These are phyloP conservation scores for Elanus axillaris DNA, from an alignment of 2,113 vertebrate species.

Conservation along the genomic window DNA sequence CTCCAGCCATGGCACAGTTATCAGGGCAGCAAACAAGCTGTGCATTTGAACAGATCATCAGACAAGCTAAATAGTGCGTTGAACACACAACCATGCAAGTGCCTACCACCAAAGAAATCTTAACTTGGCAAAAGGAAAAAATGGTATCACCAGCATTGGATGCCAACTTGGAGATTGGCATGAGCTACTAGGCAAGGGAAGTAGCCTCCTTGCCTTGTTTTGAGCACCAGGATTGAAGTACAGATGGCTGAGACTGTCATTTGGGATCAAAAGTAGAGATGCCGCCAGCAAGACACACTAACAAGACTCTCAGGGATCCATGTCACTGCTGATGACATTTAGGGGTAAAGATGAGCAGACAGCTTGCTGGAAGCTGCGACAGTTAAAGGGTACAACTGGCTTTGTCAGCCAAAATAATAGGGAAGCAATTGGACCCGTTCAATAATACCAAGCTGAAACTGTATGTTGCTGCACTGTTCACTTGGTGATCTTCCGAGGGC, in stretches of 20 bases:
- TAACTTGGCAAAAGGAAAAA: neutral
- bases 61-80: neutral
- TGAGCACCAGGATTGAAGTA: neutral
- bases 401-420: neutral
- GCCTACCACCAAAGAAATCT: neutral
- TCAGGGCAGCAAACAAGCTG: neutral
- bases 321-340: constrained; percentile 18
- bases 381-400: neutral
- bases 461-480: neutral
- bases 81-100: neutral
- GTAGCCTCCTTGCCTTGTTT: neutral
- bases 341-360: neutral
- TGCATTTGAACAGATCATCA: neutral
- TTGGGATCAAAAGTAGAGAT: neutral
- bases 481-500: neutral
- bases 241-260: constrained; percentile 13
- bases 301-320: constrained; percentile 39
- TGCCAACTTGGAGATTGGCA: neutral
- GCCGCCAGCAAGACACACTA: neutral
- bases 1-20: neutral
- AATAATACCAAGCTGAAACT: neutral
- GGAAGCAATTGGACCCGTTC: neutral
- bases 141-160: neutral
- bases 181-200: neutral
- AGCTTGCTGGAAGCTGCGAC: neutral